A percentile compares a stretch with the other conserved stretches of the same genome.
Evolutionary conservation across 2,113 vertebrate species (phyloP).

Genomic region (Pedetes capensis): DNA sequence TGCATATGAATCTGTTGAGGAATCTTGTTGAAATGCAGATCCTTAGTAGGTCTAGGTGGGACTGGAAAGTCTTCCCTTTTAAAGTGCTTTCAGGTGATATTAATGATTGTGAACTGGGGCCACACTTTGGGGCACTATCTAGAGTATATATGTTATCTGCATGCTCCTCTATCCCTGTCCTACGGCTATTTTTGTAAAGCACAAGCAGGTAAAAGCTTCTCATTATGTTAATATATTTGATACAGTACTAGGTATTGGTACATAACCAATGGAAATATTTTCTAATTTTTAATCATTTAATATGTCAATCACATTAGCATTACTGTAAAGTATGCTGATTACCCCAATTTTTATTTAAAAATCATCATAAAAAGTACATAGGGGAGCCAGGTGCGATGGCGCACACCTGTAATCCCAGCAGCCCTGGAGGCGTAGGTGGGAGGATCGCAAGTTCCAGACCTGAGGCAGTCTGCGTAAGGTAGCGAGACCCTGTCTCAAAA

Average conservation of each 20-base stretch:
- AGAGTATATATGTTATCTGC: not conserved
- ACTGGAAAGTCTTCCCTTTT: not conserved
- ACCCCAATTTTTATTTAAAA: not conserved
- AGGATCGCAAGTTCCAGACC: too few relatives aligned
- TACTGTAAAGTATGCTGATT: not conserved
- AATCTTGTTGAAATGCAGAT: not conserved
- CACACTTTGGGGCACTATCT: not conserved
- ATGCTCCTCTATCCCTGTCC: not conserved
- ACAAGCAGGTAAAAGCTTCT: not conserved
- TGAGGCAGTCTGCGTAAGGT: too few relatives aligned
- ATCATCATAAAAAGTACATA: conserved; percentile 10
- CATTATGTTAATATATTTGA: not conserved
- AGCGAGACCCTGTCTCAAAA: too few relatives aligned
- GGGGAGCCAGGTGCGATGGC: too few relatives aligned
- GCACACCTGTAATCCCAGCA: too few relatives aligned
- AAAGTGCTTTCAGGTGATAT: not conserved
- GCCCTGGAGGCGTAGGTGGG: too few relatives aligned
- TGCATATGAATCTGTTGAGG: not conserved
- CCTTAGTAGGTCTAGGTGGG: not conserved
- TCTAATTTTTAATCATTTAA: conserved; percentile 25
- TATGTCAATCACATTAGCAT: not conserved
- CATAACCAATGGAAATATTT: not conserved
- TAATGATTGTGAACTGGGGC: not conserved
- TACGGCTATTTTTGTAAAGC: not conserved
- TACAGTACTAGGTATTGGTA: not conserved